Conservation (phyloP, 2,113 vertebrate genomes). For the Ciconia stormi region DNA sequence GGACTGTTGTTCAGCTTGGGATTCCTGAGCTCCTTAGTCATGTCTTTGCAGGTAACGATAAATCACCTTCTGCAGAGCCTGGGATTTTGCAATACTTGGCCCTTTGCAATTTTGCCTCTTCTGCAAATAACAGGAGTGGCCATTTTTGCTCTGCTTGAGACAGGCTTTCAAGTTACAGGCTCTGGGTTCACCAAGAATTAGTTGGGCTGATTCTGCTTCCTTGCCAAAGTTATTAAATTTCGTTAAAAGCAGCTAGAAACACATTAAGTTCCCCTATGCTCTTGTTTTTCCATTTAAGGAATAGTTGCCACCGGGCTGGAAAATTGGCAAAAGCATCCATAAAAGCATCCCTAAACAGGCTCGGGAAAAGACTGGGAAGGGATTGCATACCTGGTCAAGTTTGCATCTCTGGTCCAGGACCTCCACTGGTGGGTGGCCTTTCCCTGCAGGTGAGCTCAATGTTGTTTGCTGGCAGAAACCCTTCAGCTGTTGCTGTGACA, state of each 20-base stretch:
- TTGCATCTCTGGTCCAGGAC: background rate
- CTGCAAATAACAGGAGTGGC: slow-evolving; percentile 25
- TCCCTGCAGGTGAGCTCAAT: background rate
- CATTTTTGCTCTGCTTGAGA: background rate
- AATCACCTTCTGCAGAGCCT: slow-evolving; percentile 39
- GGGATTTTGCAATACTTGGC: slow-evolving; percentile 45
- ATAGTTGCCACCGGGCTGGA: background rate
- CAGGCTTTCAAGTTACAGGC: background rate
- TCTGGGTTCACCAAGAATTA: background rate
- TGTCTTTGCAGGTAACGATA: slow-evolving; percentile 49
- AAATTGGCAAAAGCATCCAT: background rate
- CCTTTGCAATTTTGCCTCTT: slow-evolving; percentile 13
- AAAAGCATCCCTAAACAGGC: background rate
- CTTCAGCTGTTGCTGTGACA: background rate
- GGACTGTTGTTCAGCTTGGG: slow-evolving; percentile 36
- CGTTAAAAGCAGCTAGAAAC: background rate
- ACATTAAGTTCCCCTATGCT: background rate
- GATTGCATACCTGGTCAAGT: background rate
- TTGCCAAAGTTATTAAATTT: background rate
- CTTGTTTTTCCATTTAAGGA: background rate
- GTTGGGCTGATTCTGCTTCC: background rate
- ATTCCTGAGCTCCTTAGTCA: slow-evolving; percentile 63
- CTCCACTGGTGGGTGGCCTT: background rate
- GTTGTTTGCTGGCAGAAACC: background rate
- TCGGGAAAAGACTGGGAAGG: background rate